These are phyloP conservation scores for Andrena dorsata DNA, from an alignment of 2,888 invertebrate genomes.

Conservation along the genomic window DNA sequence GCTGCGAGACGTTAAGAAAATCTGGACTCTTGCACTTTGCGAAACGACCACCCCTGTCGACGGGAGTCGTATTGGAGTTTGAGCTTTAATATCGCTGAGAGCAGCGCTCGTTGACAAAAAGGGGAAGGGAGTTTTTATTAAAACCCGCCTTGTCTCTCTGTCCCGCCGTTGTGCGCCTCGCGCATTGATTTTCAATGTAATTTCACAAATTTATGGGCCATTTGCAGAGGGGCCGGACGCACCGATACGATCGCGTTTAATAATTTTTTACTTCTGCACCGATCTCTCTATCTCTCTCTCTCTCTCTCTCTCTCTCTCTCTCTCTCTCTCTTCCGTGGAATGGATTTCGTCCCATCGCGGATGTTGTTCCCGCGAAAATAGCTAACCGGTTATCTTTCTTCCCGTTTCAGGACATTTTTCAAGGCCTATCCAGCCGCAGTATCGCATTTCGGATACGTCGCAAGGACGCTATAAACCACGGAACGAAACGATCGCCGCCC, in stretches of 20 bases:
- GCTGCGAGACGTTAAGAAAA: neutral
- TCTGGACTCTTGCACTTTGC: conserved; percentile 4
- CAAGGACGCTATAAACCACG: conserved; percentile 71
- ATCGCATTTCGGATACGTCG: conserved; percentile 69
- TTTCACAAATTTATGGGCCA: conserved; percentile 59
- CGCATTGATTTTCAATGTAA: conserved; percentile 62
- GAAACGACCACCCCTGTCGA: conserved; percentile 31
- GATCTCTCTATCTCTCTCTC: neutral
- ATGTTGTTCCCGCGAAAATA: conserved; percentile 42
- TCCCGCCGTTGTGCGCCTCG: neutral
- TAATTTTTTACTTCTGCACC: conserved; percentile 47
- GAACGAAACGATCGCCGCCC: conserved; percentile 63
- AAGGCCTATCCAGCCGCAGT: conserved; percentile 66
- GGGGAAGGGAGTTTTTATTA: conserved; percentile 55
- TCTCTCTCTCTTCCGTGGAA: conserved; percentile 10
- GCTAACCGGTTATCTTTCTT: conserved; percentile 48
- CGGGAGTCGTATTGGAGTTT: conserved; percentile 44
- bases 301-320: neutral
- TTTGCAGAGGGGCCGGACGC: conserved; percentile 41
- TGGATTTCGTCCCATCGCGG: conserved; percentile 37
- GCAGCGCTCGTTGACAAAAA: conserved; percentile 54
- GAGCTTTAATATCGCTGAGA: conserved; percentile 61
- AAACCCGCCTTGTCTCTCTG: conserved; percentile 34
- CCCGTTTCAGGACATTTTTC: conserved; percentile 66
- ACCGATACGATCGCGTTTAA: conserved; percentile 55